phyloP scores from a whole-genome alignment of 2,888 invertebrate species.

The Diaprepes abbreviatus region DNA sequence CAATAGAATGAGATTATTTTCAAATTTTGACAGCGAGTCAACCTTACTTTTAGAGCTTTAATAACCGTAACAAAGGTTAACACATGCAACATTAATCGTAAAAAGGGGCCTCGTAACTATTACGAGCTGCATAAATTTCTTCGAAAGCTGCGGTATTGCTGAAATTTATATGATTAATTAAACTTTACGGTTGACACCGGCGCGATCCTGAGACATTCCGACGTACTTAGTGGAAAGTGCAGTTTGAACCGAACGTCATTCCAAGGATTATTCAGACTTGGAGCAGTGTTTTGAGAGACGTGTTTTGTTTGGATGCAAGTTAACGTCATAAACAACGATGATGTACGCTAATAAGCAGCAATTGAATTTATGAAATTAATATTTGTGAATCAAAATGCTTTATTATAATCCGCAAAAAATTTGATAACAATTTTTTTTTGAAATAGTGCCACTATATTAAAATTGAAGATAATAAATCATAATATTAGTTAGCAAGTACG shows the following conservation, averaged over 20 bases:
- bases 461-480: too few relatives aligned
- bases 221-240: constrained; percentile 20
- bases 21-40: neutral
- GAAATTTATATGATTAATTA: constrained; percentile 34
- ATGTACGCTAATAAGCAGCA: too few relatives aligned
- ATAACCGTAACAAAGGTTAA: constrained; percentile 4
- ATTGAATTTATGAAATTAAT: too few relatives aligned
- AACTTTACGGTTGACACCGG: constrained; percentile 27
- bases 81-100: constrained; percentile 11
- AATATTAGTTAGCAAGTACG: too few relatives aligned
- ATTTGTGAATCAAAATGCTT: too few relatives aligned
- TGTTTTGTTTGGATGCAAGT: constrained; percentile 1
- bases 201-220: constrained; percentile 19
- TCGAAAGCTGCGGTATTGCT: constrained; percentile 9
- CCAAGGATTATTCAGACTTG: constrained; percentile 3
- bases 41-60: neutral
- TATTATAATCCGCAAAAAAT: too few relatives aligned
- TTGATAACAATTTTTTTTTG: too few relatives aligned
- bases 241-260: constrained; percentile 10
- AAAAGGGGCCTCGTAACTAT: constrained; percentile 16
- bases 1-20: neutral
- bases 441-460: too few relatives aligned
- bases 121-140: constrained; percentile 22
- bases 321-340: neutral
- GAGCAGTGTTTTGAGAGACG: neutral